phyloP scores from a whole-genome alignment of 2,797 vertebrate species.

The Sebastes iracundus region DNA sequence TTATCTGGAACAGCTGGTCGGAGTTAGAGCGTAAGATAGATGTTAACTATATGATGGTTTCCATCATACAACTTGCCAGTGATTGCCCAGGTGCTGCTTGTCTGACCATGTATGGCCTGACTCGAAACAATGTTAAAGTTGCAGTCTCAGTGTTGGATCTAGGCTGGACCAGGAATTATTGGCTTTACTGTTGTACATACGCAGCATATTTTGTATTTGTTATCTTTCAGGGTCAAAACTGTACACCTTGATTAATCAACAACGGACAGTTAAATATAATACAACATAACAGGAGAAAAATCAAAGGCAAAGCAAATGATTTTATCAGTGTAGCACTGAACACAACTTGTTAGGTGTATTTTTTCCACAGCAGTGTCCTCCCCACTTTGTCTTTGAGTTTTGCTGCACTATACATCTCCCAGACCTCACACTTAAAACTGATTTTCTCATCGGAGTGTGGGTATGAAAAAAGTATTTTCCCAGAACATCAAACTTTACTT shows the following conservation, averaged over 20 bases:
- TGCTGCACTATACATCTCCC: background rate
- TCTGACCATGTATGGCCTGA: constrained; percentile 48
- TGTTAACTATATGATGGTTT: background rate
- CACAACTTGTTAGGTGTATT: background rate
- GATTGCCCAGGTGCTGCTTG: background rate
- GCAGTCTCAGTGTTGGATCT: background rate
- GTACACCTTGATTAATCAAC: background rate
- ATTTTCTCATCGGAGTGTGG: background rate
- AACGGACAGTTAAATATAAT: background rate
- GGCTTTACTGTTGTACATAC: background rate
- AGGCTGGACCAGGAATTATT: background rate
- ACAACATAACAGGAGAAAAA: background rate
- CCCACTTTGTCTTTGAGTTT: background rate
- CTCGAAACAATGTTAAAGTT: background rate
- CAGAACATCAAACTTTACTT: background rate
- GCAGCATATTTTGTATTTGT: background rate
- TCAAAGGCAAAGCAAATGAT: background rate
- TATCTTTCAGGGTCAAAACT: background rate
- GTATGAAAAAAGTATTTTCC: background rate
- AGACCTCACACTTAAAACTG: background rate
- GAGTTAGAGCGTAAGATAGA: constrained; percentile 1
- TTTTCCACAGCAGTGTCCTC: background rate
- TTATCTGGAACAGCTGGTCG: constrained; percentile 21
- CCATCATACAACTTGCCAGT: constrained; percentile 3
- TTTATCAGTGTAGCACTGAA: background rate